Conservation (phyloP, 2,888 invertebrate species). For the Caradrina clavipalpis region DNA sequence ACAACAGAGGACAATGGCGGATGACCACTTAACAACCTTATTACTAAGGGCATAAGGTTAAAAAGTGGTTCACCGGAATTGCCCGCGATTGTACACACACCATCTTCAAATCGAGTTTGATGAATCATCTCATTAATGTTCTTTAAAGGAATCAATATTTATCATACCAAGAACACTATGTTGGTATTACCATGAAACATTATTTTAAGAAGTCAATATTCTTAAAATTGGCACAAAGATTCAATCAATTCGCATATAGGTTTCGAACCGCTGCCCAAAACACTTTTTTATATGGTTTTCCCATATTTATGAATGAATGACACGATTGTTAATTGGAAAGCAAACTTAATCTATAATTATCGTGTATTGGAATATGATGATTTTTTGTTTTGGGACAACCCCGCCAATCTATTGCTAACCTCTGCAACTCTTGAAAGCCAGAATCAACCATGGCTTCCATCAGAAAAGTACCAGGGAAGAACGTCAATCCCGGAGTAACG, state of each 20-base stretch:
- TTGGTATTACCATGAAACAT: not conserved
- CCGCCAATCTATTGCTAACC: too few relatives aligned
- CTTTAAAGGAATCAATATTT: not conserved
- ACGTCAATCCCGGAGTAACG: too few relatives aligned
- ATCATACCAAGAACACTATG: not conserved
- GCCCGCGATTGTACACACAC: too few relatives aligned
- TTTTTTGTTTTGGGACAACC: too few relatives aligned
- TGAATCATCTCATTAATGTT: not conserved
- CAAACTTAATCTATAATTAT: conserved; percentile 26
- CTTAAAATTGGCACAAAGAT: not conserved
- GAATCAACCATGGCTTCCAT: too few relatives aligned
- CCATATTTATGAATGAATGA: conserved; percentile 8
- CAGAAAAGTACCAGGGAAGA: too few relatives aligned
- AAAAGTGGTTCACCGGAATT: too few relatives aligned
- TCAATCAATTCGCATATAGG: not conserved
- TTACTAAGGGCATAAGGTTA: too few relatives aligned
- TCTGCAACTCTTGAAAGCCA: too few relatives aligned
- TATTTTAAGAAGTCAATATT: not conserved
- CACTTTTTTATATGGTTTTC: conserved; percentile 18
- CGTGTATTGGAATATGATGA: conserved; percentile 1
- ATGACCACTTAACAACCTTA: too few relatives aligned
- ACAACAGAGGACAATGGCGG: too few relatives aligned
- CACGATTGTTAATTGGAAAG: conserved; percentile 26
- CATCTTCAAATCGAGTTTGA: not conserved
- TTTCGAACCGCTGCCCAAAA: conserved; percentile 7